These are phyloP conservation scores for Maniola jurtina DNA, from an alignment of 1,140 invertebrate species.

Conservation along the genomic window DNA sequence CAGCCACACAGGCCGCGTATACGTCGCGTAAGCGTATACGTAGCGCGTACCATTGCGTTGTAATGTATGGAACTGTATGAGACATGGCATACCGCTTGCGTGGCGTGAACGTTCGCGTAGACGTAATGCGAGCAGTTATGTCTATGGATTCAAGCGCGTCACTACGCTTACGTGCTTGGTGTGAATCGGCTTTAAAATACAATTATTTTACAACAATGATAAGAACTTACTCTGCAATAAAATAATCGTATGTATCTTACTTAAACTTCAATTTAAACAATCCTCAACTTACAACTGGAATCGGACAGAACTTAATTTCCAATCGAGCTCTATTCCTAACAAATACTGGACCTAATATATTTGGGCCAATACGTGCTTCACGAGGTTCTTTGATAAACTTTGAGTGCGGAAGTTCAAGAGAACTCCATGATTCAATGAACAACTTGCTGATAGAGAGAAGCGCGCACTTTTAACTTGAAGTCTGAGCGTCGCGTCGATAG, in stretches of 20 bases:
- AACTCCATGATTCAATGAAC: conserved; percentile 33
- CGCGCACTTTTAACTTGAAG: conserved; percentile 87
- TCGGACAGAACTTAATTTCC: conserved; percentile 23
- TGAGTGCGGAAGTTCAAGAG: conserved; percentile 2
- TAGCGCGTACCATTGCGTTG: too few species aligned
- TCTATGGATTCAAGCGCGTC: too few species aligned
- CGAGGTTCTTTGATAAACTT: conserved; percentile 33
- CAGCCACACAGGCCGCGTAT: too few species aligned
- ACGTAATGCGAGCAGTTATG: too few species aligned
- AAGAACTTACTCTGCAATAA: too few species aligned
- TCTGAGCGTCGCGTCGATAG: conserved; percentile 83
- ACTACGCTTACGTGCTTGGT: too few species aligned
- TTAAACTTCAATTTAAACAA: conserved; percentile 7
- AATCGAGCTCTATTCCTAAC: conserved; percentile 26
- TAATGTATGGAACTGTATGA: too few species aligned
- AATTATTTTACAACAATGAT: too few species aligned
- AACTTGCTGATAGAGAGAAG: conserved; percentile 32
- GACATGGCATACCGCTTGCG: too few species aligned
- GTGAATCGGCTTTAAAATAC: too few species aligned
- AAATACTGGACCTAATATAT: conserved; percentile 29
- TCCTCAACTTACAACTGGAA: conserved; percentile 5
- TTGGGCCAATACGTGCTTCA: conserved; percentile 28
- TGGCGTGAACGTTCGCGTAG: too few species aligned
- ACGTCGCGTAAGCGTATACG: too few species aligned
- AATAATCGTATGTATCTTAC: not conserved